phyloP scores from a whole-genome alignment of 2,113 vertebrate genomes.

The Boleophthalmus pectinirostris region DNA sequence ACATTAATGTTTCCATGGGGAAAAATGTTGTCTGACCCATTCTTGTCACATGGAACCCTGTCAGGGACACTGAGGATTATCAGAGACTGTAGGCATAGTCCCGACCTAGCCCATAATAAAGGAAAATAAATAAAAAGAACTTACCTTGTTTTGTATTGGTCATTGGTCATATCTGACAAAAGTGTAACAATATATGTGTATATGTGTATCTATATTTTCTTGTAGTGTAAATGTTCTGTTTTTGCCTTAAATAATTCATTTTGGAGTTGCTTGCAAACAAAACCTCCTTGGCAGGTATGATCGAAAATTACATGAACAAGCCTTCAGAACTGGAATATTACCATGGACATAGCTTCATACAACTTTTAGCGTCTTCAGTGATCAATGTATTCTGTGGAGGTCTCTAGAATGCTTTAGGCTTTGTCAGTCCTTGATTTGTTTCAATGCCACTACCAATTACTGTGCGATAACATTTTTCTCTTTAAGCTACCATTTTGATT shows the following conservation, averaged over 20 bases:
- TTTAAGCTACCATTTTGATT: background rate
- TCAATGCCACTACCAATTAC: background rate
- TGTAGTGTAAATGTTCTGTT: background rate
- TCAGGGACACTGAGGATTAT: background rate
- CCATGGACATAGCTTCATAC: background rate
- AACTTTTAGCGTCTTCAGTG: background rate
- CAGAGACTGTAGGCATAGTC: too few species aligned
- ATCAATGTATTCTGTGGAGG: background rate
- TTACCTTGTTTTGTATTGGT: too few species aligned
- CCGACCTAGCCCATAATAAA: too few species aligned
- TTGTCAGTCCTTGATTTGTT: constrained; percentile 1
- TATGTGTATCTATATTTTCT: too few species aligned
- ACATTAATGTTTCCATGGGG: too few species aligned
- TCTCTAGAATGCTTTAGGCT: background rate
- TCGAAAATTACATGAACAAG: background rate
- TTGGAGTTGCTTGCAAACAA: background rate
- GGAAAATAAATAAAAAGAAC: too few species aligned
- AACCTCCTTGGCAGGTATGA: background rate
- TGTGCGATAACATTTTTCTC: background rate
- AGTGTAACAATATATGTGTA: too few species aligned
- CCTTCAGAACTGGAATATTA: background rate
- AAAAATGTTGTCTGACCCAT: background rate
- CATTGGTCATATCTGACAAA: too few species aligned
- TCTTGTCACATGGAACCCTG: background rate
- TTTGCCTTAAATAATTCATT: too few species aligned